phyloP scores from a whole-genome alignment of 2,888 invertebrate species.

The Poecilobothrus nobilitatus region DNA sequence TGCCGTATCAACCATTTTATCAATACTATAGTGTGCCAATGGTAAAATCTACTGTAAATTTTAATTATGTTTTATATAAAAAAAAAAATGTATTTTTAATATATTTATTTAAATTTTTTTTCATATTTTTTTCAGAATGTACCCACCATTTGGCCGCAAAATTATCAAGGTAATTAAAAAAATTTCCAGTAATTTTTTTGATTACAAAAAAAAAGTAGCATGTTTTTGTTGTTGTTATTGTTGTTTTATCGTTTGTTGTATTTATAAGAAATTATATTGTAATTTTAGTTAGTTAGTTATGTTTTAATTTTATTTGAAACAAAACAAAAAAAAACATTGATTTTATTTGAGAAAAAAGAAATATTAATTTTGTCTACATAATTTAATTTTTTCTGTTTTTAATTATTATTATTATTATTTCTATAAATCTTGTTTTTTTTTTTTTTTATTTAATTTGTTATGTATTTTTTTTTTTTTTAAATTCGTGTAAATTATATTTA shows the following conservation, averaged over 20 bases:
- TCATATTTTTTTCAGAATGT: constrained; percentile 38
- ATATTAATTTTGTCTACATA: neutral
- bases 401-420: neutral
- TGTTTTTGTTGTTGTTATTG: neutral
- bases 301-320: neutral
- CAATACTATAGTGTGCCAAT: constrained; percentile 47
- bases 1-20: constrained; percentile 47
- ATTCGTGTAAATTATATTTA: neutral
- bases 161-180: constrained; percentile 44
- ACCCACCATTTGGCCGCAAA: constrained; percentile 46
- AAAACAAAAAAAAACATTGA: neutral
- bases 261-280: too few species aligned
- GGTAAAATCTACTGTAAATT: constrained; percentile 30
- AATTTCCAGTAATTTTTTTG: neutral
- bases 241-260: too few species aligned
- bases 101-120: constrained; percentile 3
- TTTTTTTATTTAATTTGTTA: neutral
- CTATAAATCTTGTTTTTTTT: too few species aligned
- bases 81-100: too few species aligned
- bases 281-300: neutral
- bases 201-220: neutral
- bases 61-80: neutral
- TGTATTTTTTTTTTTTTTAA: neutral
- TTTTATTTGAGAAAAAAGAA: neutral
- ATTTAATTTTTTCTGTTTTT: neutral